Conservation (phyloP, 2,113 vertebrate genomes). For the Bufo bufo region DNA sequence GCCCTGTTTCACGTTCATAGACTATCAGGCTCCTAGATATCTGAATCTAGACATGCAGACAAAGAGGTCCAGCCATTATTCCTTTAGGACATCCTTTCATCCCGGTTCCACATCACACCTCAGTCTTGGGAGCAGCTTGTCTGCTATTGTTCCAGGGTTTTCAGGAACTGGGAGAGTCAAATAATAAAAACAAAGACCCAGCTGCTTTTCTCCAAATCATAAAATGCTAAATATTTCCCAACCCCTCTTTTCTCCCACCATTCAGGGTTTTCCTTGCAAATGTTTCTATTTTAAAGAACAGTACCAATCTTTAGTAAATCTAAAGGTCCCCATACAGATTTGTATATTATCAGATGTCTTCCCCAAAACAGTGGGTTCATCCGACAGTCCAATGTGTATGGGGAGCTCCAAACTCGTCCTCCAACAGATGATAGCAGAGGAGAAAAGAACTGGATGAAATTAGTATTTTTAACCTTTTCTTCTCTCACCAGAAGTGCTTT, state of each 20-base stretch:
- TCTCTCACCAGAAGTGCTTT: too few species aligned
- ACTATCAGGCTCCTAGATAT: constrained; percentile 51
- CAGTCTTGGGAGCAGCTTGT: constrained; percentile 10
- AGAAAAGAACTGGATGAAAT: too few species aligned
- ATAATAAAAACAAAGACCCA: constrained; percentile 50
- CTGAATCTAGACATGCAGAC: constrained; percentile 36
- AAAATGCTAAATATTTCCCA: background rate
- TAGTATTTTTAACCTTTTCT: too few species aligned
- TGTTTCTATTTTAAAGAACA: background rate
- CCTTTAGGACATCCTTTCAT: constrained; percentile 52
- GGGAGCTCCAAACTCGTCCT: too few species aligned
- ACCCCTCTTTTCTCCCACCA: background rate
- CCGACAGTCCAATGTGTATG: too few species aligned
- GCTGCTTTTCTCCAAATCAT: constrained; percentile 25
- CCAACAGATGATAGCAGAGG: too few species aligned
- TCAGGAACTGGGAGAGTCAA: constrained; percentile 48
- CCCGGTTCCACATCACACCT: constrained; percentile 56
- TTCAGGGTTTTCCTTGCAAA: background rate
- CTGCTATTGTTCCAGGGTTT: constrained; percentile 11
- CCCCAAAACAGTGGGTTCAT: too few species aligned
- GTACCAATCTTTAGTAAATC: too few species aligned
- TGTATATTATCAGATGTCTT: too few species aligned
- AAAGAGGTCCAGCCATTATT: constrained; percentile 39
- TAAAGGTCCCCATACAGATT: background rate
- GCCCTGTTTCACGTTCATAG: constrained; percentile 47